Conservation (phyloP, 2,888 invertebrate species). For the Idaea dimidiata region DNA sequence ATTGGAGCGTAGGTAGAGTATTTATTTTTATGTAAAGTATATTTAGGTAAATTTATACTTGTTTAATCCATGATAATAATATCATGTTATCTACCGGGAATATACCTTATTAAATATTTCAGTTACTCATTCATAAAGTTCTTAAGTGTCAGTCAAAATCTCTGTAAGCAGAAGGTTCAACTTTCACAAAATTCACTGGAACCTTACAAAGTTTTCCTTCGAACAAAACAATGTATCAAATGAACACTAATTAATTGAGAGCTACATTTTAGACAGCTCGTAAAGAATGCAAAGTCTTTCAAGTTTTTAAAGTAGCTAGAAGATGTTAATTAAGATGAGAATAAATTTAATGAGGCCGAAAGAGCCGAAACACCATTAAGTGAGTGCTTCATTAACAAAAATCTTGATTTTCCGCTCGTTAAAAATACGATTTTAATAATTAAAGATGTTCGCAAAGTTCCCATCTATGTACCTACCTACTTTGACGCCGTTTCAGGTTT, state of each 20-base stretch:
- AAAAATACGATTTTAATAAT: slow-evolving; percentile 31
- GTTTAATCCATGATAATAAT: neutral
- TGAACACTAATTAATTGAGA: slow-evolving; percentile 22
- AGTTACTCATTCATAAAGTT: neutral
- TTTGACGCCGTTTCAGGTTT: neutral
- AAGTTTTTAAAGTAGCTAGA: slow-evolving; percentile 35
- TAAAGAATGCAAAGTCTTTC: slow-evolving; percentile 36
- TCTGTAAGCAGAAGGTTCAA: slow-evolving; percentile 2
- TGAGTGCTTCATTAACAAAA: slow-evolving; percentile 48
- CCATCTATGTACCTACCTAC: slow-evolving; percentile 1
- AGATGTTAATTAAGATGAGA: slow-evolving; percentile 54
- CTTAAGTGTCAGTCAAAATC: neutral
- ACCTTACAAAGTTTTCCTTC: neutral
- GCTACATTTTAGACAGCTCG: slow-evolving; percentile 26
- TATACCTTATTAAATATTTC: neutral
- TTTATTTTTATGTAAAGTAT: neutral
- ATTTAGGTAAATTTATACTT: neutral
- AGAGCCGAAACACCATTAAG: slow-evolving; percentile 45
- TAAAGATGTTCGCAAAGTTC: slow-evolving; percentile 23
- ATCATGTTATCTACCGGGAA: neutral
- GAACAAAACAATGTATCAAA: slow-evolving; percentile 20
- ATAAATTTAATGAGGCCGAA: slow-evolving; percentile 54
- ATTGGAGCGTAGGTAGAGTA: neutral
- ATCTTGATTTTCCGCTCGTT: slow-evolving; percentile 40
- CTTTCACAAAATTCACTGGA: neutral